phyloP scores from a whole-genome alignment of 2,797 vertebrate species.

The Diplodus puntazzo region DNA sequence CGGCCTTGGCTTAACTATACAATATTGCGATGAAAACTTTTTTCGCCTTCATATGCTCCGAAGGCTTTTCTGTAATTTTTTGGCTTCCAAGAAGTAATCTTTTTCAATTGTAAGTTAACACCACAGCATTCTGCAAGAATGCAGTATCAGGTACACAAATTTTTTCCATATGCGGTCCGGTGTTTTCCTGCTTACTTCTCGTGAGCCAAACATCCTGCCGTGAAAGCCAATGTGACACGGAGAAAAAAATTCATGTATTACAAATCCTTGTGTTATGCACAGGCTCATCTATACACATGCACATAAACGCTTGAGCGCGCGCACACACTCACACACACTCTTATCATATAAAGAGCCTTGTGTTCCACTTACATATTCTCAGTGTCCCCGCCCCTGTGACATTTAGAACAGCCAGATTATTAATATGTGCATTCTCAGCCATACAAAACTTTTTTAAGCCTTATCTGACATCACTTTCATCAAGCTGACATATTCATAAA shows the following conservation, averaged over 20 bases:
- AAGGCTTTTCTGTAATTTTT: constrained; percentile 59
- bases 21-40: constrained; percentile 36
- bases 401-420: constrained; percentile 35
- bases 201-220: constrained; percentile 46
- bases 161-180: constrained; percentile 67
- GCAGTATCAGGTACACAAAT: constrained; percentile 67
- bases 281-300: background rate
- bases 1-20: constrained; percentile 39
- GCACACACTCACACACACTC: background rate
- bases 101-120: constrained; percentile 71
- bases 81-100: constrained; percentile 53
- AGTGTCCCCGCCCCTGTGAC: constrained; percentile 23
- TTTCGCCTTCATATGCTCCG: constrained; percentile 34
- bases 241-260: constrained; percentile 24
- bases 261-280: constrained; percentile 16
- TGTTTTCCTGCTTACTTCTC: constrained; percentile 61
- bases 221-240: constrained; percentile 51
- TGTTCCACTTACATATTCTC: constrained; percentile 1
- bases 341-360: constrained; percentile 12
- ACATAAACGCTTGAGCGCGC: background rate
- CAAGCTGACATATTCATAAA: constrained; percentile 12
- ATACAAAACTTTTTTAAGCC: constrained; percentile 30
- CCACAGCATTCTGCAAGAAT: constrained; percentile 62
- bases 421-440: constrained; percentile 14
- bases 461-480: constrained; percentile 41